Evolutionary conservation across 35 echinoderm and acorn worm genomes (phyloP), one percentile per base, ranked within the genome.

Genomic region (Eucidaris tribuloides): DNA sequence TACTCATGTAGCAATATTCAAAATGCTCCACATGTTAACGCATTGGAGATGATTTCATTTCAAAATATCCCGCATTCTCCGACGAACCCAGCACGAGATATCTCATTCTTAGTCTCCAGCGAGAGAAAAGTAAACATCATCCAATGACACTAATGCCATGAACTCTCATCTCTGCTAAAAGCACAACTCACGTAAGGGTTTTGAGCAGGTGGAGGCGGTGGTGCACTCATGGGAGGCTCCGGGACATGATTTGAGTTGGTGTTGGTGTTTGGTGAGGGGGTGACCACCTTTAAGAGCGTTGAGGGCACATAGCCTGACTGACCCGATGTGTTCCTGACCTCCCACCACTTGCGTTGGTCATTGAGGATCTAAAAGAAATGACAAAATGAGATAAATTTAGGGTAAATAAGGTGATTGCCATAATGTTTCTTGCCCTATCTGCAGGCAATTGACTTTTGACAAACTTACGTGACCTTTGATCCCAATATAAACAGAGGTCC

Each of bases 281-380:
- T 54, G 3, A 50, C 77, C 29, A 27, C 23, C 30, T 89, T 88
- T 40, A 99, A 84, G 40, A 99, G 93, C 3, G 96, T 99, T 15
- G 87, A 99, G 1, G 96, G 96, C 0, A 99, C 87, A 45, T 86
- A 99, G 41, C 96, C 96, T 7, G 78, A 62, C 76, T 93, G 96
- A 18, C 96, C 96, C 4, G 96, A 99, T 5, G 96, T 93, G 63
- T 99, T 99, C 58, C 83, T 55, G 0, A 99, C 96, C 72, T 89
- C 82, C 96, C 96, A 99, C 96, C 96, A 99, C 52, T 90, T 99
- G 6, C 91, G 83, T 23, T 45, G 81, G 79, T 93, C 91, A 79
- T 99, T 91, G 36, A 99, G 33, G 71, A 99, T 56, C 96, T 99
- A 84, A 11, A 32, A 52, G 40, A 49, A 4, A 62, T 60, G 76